Base-by-base conservation (phyloP, 2,888 invertebrate genomes). In the Ophraella communa region DNA sequence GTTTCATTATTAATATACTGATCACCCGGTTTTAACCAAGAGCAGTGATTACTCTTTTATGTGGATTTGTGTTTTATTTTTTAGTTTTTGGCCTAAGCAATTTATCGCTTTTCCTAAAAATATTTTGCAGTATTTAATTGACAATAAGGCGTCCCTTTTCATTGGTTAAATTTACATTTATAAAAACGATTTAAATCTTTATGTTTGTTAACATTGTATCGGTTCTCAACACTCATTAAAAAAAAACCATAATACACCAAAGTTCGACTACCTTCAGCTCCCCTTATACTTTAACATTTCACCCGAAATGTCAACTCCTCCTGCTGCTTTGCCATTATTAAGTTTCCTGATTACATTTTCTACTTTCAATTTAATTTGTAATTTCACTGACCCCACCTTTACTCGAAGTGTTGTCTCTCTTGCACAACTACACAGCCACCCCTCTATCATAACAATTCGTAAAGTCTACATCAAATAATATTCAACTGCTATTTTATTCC, bases 291-390 rank as follows among this genome's bases (percentile, higher is more conserved):
- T 51, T 51, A 51, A 51, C 49, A 51, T 51, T 51, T 51, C 49
- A 51, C 49, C 49, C 49, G 49, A 51, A 51, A 51, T 51, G 49
- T 51, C 49, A 51, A 51, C 27, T 24, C n/a, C 49, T 51, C 49
- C 49, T 51, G 23, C 49, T 51, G 49, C 49, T 51, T 51, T 51
- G 27, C 49, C 27, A 24, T 51, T 51, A 51, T 51, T 51, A 51
- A 51, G 49, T 51, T 51, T 51, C 49, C 49, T 51, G 49, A 51
- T 51, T 51, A 51, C 49, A 51, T 51, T 51, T 51, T 51, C 49
- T 27, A 51, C 24, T 51, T 39, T 51, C 17, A 24, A 51, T 51
- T 24, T 51, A 51, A 51, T 51, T 51, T 51, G 49, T 51, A 51
- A 51, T 51, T 51, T 27, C 49, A 51, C 49, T 51, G 49, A 51